Percentiles rank a stretch among this genome's conserved stretches.
Conservation (phyloP, 2,797 vertebrate genomes). For the Arremon brunneinucha region DNA sequence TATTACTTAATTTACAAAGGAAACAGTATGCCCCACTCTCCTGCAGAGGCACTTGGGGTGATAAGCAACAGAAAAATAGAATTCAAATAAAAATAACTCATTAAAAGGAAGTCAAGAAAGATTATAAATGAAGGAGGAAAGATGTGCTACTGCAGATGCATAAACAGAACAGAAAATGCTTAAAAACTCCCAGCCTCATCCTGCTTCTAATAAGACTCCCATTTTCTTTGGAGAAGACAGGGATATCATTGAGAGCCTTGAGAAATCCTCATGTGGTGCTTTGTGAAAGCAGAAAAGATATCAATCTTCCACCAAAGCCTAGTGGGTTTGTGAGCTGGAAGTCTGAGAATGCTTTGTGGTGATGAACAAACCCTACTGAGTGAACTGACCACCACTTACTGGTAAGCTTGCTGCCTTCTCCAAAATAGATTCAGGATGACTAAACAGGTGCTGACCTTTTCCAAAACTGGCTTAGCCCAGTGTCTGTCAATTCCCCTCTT, state of each 20-base stretch:
- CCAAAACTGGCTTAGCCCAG: not conserved
- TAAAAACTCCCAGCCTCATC: not conserved
- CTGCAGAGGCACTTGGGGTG: constrained; percentile 29
- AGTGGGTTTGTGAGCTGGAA: not conserved
- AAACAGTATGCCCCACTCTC: constrained; percentile 10
- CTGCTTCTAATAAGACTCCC: not conserved
- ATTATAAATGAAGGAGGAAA: constrained; percentile 7
- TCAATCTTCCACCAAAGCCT: not conserved
- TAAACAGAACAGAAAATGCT: not conserved
- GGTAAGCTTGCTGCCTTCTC: not conserved
- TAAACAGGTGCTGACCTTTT: not conserved
- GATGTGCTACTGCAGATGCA: not conserved
- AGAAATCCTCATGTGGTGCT: not conserved
- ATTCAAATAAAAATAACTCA: constrained; percentile 31
- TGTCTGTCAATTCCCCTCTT: not conserved
- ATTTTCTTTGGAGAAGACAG: not conserved
- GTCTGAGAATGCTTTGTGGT: not conserved
- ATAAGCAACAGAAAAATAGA: constrained; percentile 32
- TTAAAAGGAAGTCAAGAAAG: constrained; percentile 11
- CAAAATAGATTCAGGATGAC: not conserved
- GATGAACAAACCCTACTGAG: not conserved
- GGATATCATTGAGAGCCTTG: not conserved
- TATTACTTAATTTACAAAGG: constrained; percentile 68
- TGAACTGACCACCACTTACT: not conserved
- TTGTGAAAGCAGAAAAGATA: not conserved